phyloP scores from a whole-genome alignment of 2,888 invertebrate genomes.

The Pilophorus perplexus region DNA sequence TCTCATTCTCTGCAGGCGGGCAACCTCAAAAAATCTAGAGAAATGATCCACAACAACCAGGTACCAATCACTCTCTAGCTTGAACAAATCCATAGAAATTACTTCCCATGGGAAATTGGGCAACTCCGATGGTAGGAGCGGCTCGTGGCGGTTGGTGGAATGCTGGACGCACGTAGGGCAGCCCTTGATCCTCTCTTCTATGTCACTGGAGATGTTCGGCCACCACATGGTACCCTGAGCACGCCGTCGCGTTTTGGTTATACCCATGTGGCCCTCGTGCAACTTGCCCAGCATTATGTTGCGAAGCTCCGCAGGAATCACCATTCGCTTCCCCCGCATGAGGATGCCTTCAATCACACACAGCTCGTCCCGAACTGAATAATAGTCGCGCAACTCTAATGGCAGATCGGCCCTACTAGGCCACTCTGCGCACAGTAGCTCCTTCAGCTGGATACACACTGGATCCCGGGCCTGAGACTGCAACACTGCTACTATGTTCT shows the following conservation, averaged over 20 bases:
- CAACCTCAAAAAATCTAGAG: constrained; percentile 23
- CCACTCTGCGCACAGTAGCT: too few relatives aligned
- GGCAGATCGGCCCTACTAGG: too few relatives aligned
- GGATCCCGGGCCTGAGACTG: too few relatives aligned
- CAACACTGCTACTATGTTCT: too few relatives aligned
- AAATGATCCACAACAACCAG: not conserved
- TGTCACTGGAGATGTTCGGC: constrained; percentile 19
- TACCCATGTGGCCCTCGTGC: constrained; percentile 29
- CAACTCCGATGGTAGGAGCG: too few relatives aligned
- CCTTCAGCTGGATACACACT: too few relatives aligned
- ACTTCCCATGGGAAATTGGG: constrained; percentile 24
- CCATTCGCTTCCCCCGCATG: too few relatives aligned
- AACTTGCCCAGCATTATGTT: too few relatives aligned
- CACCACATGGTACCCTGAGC: constrained; percentile 29
- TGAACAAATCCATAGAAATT: too few relatives aligned
- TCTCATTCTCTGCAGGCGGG: not conserved
- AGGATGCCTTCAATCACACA: constrained; percentile 5
- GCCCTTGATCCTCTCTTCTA: constrained; percentile 3
- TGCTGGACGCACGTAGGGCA: constrained; percentile 16
- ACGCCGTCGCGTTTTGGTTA: constrained; percentile 10
- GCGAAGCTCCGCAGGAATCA: too few relatives aligned
- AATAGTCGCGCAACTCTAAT: too few relatives aligned
- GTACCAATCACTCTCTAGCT: not conserved
- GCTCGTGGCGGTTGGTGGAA: constrained; percentile 11
- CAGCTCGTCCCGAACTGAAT: too few relatives aligned